phyloP scores from a whole-genome alignment of 1,140 invertebrate species.

The Aphelenchoides fujianensis region DNA sequence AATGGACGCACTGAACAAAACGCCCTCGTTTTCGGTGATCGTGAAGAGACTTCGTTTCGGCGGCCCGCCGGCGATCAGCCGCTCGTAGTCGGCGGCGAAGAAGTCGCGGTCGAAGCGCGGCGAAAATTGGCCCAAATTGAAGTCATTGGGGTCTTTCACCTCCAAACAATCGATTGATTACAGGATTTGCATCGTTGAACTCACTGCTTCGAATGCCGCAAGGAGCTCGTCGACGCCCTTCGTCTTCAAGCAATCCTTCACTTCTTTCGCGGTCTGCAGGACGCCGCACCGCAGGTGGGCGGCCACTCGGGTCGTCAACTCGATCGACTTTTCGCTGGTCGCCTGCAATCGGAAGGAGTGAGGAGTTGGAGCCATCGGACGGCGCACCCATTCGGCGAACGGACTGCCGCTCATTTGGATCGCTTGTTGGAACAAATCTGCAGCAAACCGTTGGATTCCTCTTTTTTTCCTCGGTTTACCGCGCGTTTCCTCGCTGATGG shows the following conservation, averaged over 20 bases:
- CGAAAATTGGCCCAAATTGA: conserved; percentile 17
- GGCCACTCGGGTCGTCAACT: conserved; percentile 30
- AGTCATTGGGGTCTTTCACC: conserved; percentile 8
- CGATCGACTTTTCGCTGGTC: conserved; percentile 10
- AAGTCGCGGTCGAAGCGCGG: conserved; percentile 39
- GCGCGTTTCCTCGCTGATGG: conserved; percentile 21
- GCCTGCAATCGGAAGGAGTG: not conserved
- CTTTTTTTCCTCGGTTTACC: not conserved
- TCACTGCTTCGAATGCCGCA: conserved; percentile 28
- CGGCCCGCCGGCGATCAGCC: conserved; percentile 25
- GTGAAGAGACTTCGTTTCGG: conserved; percentile 19
- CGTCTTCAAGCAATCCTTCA: conserved; percentile 35
- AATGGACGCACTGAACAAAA: conserved; percentile 28
- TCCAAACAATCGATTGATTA: conserved; percentile 14
- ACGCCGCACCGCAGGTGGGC: conserved; percentile 27
- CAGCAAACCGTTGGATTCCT: not conserved
- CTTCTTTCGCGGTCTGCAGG: conserved; percentile 5
- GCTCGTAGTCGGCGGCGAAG: conserved; percentile 24
- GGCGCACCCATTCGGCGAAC: conserved; percentile 28
- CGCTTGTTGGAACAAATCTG: conserved; percentile 41
- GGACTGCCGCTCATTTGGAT: conserved; percentile 41
- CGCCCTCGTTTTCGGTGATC: conserved; percentile 21
- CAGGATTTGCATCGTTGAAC: too few relatives aligned
- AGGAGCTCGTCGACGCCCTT: conserved; percentile 29
- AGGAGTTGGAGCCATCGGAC: not conserved